Conservation (phyloP, 2,113 vertebrate genomes). For the Oncorhynchus mykiss region DNA sequence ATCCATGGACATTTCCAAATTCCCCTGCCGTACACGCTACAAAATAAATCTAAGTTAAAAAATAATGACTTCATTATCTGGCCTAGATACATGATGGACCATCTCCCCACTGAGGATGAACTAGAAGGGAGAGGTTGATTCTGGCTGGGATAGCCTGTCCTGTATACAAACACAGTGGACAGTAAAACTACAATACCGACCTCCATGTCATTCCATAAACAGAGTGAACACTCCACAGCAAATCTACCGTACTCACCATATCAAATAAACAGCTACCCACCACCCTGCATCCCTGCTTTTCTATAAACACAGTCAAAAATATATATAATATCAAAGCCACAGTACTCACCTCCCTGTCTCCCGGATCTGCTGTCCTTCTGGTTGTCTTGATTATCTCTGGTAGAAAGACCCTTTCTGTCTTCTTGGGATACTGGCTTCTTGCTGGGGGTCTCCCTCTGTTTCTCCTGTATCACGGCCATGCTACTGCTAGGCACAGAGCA, state of each 20-base stretch:
- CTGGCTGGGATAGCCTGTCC: background rate
- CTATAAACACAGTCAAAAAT: background rate
- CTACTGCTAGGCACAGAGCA: constrained; percentile 55
- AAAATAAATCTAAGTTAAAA: background rate
- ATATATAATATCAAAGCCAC: background rate
- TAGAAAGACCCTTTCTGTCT: constrained; percentile 37
- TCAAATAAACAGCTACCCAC: constrained; percentile 37
- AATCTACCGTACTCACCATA: background rate
- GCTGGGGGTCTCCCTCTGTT: constrained; percentile 53
- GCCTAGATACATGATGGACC: background rate
- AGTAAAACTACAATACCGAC: constrained; percentile 37
- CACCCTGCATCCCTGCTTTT: constrained; percentile 22
- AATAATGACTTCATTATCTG: background rate
- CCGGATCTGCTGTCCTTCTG: constrained; percentile 33
- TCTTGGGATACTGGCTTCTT: constrained; percentile 1
- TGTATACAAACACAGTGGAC: background rate
- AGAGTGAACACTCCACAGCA: no score
- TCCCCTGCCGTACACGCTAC: constrained; percentile 15
- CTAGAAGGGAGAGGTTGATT: constrained; percentile 16
- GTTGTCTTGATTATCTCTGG: constrained; percentile 30
- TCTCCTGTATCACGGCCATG: constrained; percentile 66
- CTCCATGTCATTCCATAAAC: constrained; percentile 17
- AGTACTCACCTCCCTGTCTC: constrained; percentile 44
- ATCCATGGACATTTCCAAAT: constrained; percentile 30
- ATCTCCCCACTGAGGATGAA: background rate